Evolutionary conservation across 1,140 invertebrate species (phyloP).

Genomic region (Apis mellifera): DNA sequence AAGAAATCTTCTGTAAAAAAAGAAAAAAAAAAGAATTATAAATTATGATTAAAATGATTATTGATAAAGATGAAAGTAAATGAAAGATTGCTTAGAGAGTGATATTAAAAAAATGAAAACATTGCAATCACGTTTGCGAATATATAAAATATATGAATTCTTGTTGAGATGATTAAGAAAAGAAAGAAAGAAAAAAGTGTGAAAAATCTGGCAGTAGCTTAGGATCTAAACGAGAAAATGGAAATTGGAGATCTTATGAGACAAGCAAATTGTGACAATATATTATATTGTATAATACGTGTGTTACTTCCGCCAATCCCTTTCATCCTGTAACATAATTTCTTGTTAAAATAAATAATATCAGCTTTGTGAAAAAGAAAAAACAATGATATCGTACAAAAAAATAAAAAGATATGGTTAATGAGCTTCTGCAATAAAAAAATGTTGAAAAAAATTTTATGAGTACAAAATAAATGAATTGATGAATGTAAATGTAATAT

Average conservation of each 20-base stretch:
- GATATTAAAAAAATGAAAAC: not conserved
- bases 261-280: constrained; percentile 72
- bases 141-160: not conserved
- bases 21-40: too few relatives aligned
- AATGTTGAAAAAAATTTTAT: not conserved
- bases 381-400: not conserved
- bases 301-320: constrained; percentile 26
- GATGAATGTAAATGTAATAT: not conserved
- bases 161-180: not conserved
- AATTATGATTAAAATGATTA: too few relatives aligned
- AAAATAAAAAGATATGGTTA: not conserved
- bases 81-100: not conserved
- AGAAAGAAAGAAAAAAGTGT: not conserved
- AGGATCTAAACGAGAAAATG: constrained; percentile 60
- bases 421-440: not conserved
- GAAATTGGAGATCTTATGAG: constrained; percentile 37
- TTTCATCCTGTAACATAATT: not conserved
- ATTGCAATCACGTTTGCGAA: constrained; percentile 7
- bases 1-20: not conserved
- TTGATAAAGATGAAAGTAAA: not conserved
- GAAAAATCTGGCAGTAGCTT: constrained; percentile 61
- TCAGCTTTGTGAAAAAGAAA: not conserved
- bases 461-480: not conserved
- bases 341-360: not conserved
- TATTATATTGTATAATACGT: constrained; percentile 66